Base-by-base conservation (phyloP, 2,797 vertebrate species). In the Huso huso region DNA sequence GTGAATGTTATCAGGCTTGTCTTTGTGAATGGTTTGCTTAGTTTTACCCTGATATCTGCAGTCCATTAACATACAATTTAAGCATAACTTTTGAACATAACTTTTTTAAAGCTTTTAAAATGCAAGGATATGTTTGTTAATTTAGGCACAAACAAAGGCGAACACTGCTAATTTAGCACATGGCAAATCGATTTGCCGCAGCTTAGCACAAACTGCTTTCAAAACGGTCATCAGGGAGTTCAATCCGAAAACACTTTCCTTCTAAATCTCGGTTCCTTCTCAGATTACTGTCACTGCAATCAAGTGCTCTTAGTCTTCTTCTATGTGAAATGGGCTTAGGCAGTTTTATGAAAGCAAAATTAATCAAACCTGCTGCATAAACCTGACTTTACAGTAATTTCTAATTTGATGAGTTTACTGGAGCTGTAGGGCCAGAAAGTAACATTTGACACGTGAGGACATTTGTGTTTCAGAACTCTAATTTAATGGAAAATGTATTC, bases 401-500 rank as follows among this genome's bases (percentile, higher is more conserved):
- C 18, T 23, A 62, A 62, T 62, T 37, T 62, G 23, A 48, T 6
- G 61, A 62, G 61, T 37, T 18, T 62, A 8, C 37, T 48, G 18
- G 61, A 62, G 61, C 61, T 37, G 61, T 8, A 8, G 61, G 61
- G 61, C 61, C 61, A 10, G 11, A n/a, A 58, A 50, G 13, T 65
- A 52, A 51, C 59, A 48, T 15, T 51, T 52, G 49, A 51, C 63
- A 61, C 11, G 13, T 57, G 60, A 10, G 51, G 65, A 67, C 65
- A 53, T 58, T 23, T 61, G 52, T 48, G 55, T 48, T 61, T 68
- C 49, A 67, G 9, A 65, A 80, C 81, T 78, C 67, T 80, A 72
- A 85, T 85, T 86, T 86, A 76, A 78, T 76, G 75, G 79, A 74
- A 82, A 79, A 80, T 80, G 78, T 77, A 82, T 76, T 81, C 37